Evolutionary conservation across 2,888 invertebrate species (phyloP).

Genomic region (Didymodactylos carnosus): DNA sequence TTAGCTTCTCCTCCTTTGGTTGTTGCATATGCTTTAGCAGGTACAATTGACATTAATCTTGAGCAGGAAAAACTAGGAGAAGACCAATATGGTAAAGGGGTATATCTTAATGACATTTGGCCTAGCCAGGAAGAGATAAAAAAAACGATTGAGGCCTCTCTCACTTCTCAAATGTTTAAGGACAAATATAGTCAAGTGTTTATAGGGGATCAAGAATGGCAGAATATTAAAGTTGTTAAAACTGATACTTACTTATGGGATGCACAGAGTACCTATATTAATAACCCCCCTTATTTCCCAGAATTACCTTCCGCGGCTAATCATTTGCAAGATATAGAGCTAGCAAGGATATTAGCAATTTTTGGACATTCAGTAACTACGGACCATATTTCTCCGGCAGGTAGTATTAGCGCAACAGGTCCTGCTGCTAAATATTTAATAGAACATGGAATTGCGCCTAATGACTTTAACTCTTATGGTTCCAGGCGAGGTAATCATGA

Average conservation of each 20-base stretch:
- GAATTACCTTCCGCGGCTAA: constrained; percentile 43
- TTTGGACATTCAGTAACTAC: constrained; percentile 84
- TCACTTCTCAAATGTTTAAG: constrained; percentile 87
- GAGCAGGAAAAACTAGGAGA: constrained; percentile 62
- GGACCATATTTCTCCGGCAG: constrained; percentile 94
- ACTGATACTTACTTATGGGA: constrained; percentile 75
- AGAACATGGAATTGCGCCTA: constrained; percentile 54
- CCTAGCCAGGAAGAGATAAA: constrained; percentile 74
- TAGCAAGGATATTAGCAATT: constrained; percentile 1
- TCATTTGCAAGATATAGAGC: not conserved
- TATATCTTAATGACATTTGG: constrained; percentile 82
- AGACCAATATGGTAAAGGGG: constrained; percentile 46
- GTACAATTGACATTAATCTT: constrained; percentile 80
- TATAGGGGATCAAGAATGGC: constrained; percentile 64
- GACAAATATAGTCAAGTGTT: constrained; percentile 63
- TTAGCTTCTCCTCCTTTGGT: constrained; percentile 88
- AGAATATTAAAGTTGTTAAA: constrained; percentile 53
- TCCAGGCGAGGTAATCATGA: constrained; percentile 89
- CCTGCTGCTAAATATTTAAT: constrained; percentile 67
- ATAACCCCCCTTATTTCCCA: constrained; percentile 82
- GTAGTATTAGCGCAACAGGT: constrained; percentile 80
- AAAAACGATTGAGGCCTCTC: constrained; percentile 59
- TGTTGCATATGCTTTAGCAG: constrained; percentile 88
- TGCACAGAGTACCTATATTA: constrained; percentile 69
- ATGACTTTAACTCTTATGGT: constrained; percentile 93